phyloP scores from a whole-genome alignment of 2,888 invertebrate genomes.

The Eumerus sabulonum region DNA sequence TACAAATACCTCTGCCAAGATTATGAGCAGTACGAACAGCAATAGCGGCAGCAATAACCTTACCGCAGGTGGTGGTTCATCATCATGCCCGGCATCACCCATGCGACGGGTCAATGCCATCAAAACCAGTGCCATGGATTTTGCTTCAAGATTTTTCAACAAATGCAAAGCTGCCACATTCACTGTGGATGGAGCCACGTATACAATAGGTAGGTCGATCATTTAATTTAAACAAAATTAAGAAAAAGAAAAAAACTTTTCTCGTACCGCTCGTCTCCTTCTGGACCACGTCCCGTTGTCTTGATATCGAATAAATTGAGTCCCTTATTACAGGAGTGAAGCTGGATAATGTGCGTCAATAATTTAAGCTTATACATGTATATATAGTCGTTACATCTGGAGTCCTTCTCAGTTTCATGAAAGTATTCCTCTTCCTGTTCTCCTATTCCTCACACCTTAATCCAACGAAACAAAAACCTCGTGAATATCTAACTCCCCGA shows the following conservation, averaged over 20 bases:
- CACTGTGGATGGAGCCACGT: conserved; percentile 91
- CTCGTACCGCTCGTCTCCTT: background rate
- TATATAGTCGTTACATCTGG: conserved; percentile 3
- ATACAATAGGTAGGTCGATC: conserved; percentile 86
- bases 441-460: background rate
- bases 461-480: no score
- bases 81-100: conserved; percentile 77
- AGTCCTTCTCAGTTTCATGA: conserved; percentile 4
- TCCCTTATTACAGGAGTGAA: no score
- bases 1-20: conserved; percentile 7
- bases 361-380: conserved; percentile 34
- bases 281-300: no score
- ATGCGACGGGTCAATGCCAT: conserved; percentile 77
- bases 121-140: conserved; percentile 76
- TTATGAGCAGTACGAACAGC: no score
- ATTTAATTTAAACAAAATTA: conserved; percentile 46
- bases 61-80: conserved; percentile 59
- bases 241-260: conserved; percentile 1
- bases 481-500: background rate
- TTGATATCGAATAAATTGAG: no score
- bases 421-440: conserved; percentile 11
- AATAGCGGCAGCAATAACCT: conserved; percentile 18
- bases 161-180: conserved; percentile 94
- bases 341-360: conserved; percentile 38
- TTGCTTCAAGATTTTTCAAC: conserved; percentile 83